Conservation (phyloP, 2,113 vertebrate species). For the Bufo bufo region DNA sequence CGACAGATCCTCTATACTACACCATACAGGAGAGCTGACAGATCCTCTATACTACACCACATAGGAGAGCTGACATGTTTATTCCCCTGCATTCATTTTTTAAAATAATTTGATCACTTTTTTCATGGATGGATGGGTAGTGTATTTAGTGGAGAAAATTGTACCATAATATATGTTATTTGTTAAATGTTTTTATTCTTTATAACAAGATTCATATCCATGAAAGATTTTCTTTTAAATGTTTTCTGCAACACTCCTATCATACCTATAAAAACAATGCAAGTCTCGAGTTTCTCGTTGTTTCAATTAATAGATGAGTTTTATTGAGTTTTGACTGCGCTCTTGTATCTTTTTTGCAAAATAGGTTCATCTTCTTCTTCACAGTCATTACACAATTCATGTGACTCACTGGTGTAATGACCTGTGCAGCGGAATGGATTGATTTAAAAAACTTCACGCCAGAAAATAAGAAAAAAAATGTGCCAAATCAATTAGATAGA, state of each 20-base stretch:
- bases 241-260: neutral
- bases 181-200: no score
- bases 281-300: neutral
- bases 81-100: no score
- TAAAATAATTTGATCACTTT: no score
- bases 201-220: no score
- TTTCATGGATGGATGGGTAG: no score
- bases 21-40: no score
- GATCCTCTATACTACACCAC: no score
- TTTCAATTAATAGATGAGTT: neutral
- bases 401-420: neutral
- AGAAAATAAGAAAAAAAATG: neutral
- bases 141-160: no score
- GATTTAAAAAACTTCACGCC: neutral
- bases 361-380: neutral
- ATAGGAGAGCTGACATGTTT: no score
- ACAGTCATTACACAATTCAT: neutral
- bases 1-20: no score
- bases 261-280: neutral
- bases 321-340: neutral
- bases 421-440: neutral
- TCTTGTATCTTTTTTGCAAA: neutral
- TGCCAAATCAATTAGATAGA: neutral
- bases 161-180: no score
- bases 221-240: neutral